phyloP scores from a whole-genome alignment of 2,888 invertebrate species.

The Ectemnius lituratus region DNA sequence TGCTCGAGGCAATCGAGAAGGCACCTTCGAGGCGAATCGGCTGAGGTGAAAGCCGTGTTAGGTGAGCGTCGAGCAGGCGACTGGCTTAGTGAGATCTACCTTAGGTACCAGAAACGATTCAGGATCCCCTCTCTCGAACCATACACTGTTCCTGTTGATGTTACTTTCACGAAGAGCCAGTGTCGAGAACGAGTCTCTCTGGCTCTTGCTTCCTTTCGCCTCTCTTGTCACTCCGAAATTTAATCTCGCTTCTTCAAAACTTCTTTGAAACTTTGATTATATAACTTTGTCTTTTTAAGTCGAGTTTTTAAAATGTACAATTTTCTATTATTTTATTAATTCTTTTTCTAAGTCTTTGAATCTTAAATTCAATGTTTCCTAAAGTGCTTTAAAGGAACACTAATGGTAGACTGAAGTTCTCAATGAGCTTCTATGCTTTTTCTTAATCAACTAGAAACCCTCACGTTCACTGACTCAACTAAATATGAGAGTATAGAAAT shows the following conservation, averaged over 20 bases:
- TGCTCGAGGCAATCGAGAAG: slow-evolving; percentile 37
- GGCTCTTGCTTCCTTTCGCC: neutral
- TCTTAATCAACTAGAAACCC: too few species aligned
- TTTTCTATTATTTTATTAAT: too few species aligned
- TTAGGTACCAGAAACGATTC: slow-evolving; percentile 56
- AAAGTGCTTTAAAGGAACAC: too few species aligned
- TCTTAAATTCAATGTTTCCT: too few species aligned
- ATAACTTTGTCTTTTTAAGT: too few species aligned
- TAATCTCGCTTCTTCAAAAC: neutral
- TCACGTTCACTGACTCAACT: too few species aligned
- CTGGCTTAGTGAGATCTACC: slow-evolving; percentile 55
- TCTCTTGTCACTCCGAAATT: slow-evolving; percentile 34
- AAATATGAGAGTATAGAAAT: too few species aligned
- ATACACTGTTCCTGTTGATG: slow-evolving; percentile 14
- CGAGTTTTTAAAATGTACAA: too few species aligned
- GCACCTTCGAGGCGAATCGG: slow-evolving; percentile 27
- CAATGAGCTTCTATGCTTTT: too few species aligned
- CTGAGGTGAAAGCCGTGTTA: slow-evolving; percentile 60
- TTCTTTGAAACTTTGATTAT: too few species aligned
- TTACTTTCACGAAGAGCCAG: slow-evolving; percentile 58
- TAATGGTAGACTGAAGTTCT: too few species aligned
- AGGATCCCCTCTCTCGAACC: slow-evolving; percentile 41
- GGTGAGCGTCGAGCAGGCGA: slow-evolving; percentile 56
- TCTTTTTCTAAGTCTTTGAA: too few species aligned
- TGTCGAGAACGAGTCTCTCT: slow-evolving; percentile 35